These are phyloP conservation scores for Drosophila pectinifera DNA, from an alignment of 1,140 invertebrate genomes.

Conservation along the genomic window DNA sequence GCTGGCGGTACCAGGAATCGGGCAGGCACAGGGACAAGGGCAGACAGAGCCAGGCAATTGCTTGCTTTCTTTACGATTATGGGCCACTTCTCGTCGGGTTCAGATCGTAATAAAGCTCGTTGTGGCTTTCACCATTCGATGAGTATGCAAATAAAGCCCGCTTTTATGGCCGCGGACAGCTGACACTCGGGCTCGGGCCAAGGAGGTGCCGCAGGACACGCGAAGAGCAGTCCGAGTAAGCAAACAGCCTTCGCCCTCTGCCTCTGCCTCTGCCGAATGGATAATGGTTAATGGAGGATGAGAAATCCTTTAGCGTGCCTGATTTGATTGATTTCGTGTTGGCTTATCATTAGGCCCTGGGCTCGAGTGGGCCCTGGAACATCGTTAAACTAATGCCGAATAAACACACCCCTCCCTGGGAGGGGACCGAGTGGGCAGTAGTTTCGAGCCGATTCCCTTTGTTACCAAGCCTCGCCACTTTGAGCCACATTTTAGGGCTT, in stretches of 20 bases:
- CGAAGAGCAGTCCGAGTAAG: constrained; percentile 54
- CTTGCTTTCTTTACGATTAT: constrained; percentile 72
- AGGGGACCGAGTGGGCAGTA: neutral
- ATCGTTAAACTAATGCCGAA: constrained; percentile 20
- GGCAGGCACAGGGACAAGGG: constrained; percentile 3
- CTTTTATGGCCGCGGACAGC: constrained; percentile 59
- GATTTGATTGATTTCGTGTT: constrained; percentile 74
- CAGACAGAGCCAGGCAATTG: constrained; percentile 44
- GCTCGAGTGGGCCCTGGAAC: neutral
- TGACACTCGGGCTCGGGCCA: constrained; percentile 36
- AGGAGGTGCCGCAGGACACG: constrained; percentile 18
- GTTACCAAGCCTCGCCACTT: neutral
- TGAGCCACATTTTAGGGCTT: constrained; percentile 10
- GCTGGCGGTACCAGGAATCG: constrained; percentile 4
- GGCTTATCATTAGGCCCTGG: constrained; percentile 63
- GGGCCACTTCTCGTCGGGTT: constrained; percentile 30
- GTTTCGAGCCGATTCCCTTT: neutral
- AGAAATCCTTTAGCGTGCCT: constrained; percentile 25
- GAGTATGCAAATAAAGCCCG: constrained; percentile 67
- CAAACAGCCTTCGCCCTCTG: constrained; percentile 15
- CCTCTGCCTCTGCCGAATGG: neutral
- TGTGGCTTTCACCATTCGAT: constrained; percentile 71
- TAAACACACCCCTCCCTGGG: constrained; percentile 14
- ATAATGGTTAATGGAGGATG: constrained; percentile 20
- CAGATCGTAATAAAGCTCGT: constrained; percentile 52